Evolutionary conservation across 2,797 vertebrate genomes (phyloP).

Genomic region (Sebastes taczanowskii): DNA sequence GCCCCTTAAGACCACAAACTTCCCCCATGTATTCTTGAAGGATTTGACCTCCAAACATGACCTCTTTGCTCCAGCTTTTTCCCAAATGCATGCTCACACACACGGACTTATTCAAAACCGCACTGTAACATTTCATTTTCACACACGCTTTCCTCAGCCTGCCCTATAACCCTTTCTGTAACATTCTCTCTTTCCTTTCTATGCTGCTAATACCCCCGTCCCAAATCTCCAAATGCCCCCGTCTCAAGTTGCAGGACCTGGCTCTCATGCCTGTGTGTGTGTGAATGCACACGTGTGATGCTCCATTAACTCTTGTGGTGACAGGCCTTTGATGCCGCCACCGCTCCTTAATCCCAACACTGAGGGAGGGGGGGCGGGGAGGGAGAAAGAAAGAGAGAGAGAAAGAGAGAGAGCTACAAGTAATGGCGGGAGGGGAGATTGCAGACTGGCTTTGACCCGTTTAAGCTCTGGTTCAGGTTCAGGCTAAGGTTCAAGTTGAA

Average conservation of each 20-base stretch:
- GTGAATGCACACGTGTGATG: constrained; percentile 67
- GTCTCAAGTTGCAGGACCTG: constrained; percentile 73
- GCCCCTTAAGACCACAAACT: constrained; percentile 57
- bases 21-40: constrained; percentile 52
- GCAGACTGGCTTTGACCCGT: constrained; percentile 17
- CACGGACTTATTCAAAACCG: constrained; percentile 43
- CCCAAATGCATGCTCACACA: constrained; percentile 44
- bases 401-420: not conserved
- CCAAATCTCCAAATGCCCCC: constrained; percentile 71
- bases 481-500: constrained; percentile 42
- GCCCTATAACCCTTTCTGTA: constrained; percentile 54
- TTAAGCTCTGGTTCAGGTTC: constrained; percentile 24
- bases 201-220: constrained; percentile 67
- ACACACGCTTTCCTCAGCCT: constrained; percentile 58
- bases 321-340: constrained; percentile 77
- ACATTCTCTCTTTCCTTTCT: constrained; percentile 60
- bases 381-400: not conserved
- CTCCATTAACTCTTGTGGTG: constrained; percentile 80
- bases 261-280: constrained; percentile 54
- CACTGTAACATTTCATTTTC: constrained; percentile 70
- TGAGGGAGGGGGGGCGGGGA: constrained; percentile 23
- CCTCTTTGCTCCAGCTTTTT: constrained; percentile 34
- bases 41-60: constrained; percentile 52
- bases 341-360: constrained; percentile 69
- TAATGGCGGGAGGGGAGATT: not conserved